phyloP scores from a whole-genome alignment of 2,888 invertebrate genomes.

The Parelbella ahira region DNA sequence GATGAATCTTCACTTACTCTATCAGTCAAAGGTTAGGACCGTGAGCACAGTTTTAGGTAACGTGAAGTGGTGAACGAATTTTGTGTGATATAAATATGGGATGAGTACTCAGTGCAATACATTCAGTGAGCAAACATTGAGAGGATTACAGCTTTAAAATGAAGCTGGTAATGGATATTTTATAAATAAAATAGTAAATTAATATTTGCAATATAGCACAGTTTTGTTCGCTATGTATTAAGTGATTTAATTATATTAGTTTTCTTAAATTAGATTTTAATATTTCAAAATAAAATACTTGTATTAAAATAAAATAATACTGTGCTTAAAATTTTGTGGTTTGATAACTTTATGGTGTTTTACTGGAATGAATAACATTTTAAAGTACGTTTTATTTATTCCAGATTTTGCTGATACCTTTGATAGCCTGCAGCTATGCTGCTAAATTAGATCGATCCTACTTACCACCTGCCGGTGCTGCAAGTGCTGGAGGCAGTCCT shows the following conservation, averaged over 20 bases:
- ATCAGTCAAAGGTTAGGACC: constrained; percentile 71
- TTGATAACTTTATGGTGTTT: no score
- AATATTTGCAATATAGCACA: no score
- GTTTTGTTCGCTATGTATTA: no score
- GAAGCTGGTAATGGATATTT: constrained; percentile 65
- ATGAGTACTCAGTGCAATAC: constrained; percentile 48
- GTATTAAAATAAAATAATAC: no score
- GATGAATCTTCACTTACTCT: constrained; percentile 37
- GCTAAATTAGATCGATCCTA: constrained; percentile 69
- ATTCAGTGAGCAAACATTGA: constrained; percentile 55
- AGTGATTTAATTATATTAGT: no score
- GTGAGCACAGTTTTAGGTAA: constrained; percentile 61
- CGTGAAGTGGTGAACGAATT: constrained; percentile 62
- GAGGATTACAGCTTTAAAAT: constrained; percentile 60
- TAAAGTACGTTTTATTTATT: no score
- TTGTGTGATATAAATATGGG: constrained; percentile 74
- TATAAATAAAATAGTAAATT: constrained; percentile 2
- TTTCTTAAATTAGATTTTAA: no score
- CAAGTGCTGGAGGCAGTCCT: constrained; percentile 64
- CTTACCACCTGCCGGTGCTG: constrained; percentile 64
- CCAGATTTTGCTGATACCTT: constrained; percentile 62
- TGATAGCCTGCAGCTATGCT: constrained; percentile 65
- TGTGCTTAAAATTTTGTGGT: no score
- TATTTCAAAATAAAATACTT: no score
- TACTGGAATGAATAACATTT: no score